Percentiles rank a stretch among this genome's conserved stretches.
Evolutionary conservation across 2,797 vertebrate species (phyloP).

Genomic region (Centropyge bicolor): DNA sequence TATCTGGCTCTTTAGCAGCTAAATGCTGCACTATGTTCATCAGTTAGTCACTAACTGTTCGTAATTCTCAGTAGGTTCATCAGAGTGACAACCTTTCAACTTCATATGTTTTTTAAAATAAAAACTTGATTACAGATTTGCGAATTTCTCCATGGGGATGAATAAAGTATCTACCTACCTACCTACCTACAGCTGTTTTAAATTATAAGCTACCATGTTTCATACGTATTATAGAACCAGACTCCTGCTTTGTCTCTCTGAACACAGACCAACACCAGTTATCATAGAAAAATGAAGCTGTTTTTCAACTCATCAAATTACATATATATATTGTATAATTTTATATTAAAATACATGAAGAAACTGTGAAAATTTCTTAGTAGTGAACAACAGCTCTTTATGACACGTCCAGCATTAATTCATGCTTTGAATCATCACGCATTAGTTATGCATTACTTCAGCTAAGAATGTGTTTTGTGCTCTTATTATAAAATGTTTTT

Average conservation of each 20-base stretch:
- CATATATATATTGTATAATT: too few species aligned
- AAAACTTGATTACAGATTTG: background rate
- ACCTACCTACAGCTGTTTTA: too few species aligned
- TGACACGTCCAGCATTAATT: background rate
- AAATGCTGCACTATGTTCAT: background rate
- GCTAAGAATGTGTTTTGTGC: background rate
- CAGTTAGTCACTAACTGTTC: background rate
- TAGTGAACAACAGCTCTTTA: background rate
- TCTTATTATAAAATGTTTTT: background rate
- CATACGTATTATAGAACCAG: background rate
- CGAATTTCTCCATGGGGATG: too few species aligned
- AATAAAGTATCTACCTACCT: too few species aligned
- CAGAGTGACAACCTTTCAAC: background rate
- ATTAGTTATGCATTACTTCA: background rate
- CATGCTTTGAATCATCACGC: background rate
- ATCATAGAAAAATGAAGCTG: background rate
- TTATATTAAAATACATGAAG: background rate
- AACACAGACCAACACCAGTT: background rate
- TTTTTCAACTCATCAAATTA: background rate
- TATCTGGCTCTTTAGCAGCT: background rate
- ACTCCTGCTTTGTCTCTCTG: background rate
- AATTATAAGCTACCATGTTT: background rate
- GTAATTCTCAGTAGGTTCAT: background rate
- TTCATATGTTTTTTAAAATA: background rate
- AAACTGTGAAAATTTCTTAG: background rate